phyloP scores from a whole-genome alignment of 2,113 vertebrate genomes.

The Lamprologus sp. region DNA sequence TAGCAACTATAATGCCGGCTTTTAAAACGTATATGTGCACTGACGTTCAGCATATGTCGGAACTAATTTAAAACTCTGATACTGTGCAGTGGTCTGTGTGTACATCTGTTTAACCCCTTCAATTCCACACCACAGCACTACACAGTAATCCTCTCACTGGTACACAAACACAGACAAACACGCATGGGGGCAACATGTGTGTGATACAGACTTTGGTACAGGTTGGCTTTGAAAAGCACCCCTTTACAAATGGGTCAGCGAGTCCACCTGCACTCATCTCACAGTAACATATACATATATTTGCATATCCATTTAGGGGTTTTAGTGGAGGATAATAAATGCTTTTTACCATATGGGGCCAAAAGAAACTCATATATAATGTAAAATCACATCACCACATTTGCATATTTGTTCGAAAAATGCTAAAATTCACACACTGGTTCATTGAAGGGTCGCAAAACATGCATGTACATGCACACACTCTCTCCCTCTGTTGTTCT shows the following conservation, averaged over 20 bases:
- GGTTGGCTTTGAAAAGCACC: not conserved
- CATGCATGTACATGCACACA: not conserved
- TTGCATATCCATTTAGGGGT: not conserved
- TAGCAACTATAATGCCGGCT: not conserved
- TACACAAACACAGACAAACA: not conserved
- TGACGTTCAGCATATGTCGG: not conserved
- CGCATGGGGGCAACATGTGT: not conserved
- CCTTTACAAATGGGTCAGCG: slow-evolving; percentile 25
- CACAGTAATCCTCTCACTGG: not conserved
- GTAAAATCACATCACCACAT: not conserved
- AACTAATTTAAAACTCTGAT: not conserved
- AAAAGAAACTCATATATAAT: not conserved
- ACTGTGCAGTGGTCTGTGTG: not conserved
- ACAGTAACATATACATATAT: not conserved
- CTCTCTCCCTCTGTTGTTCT: not conserved
- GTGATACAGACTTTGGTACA: not conserved
- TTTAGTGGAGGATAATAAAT: not conserved
- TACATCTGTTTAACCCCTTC: not conserved
- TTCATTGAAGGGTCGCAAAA: slow-evolving; percentile 44
- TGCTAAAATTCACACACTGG: slow-evolving; percentile 10
- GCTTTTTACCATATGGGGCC: not conserved
- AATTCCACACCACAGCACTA: not conserved
- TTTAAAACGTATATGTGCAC: not conserved
- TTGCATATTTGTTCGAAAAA: not conserved
- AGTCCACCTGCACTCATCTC: slow-evolving; percentile 17